phyloP scores from a whole-genome alignment of 2,888 invertebrate species.

The Penaeus monodon region DNA sequence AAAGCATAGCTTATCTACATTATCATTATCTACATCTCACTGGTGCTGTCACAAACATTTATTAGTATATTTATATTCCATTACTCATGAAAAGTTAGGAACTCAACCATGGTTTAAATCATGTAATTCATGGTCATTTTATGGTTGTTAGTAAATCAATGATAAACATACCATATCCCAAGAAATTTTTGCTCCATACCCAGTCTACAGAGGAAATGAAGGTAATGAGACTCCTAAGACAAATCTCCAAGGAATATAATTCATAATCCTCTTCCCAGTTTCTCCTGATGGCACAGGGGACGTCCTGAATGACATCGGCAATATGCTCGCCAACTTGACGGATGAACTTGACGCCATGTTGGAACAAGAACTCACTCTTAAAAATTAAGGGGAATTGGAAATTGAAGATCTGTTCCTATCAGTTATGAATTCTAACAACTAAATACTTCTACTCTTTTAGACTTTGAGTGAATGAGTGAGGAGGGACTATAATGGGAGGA shows the following conservation, averaged over 20 bases:
- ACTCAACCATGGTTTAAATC: no score
- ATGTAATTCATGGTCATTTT: no score
- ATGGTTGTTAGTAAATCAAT: no score
- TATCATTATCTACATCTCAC: no score
- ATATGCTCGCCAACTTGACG: conserved; percentile 97
- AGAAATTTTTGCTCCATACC: background rate
- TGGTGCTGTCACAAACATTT: no score
- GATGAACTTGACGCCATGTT: conserved; percentile 96
- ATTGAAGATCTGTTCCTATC: background rate
- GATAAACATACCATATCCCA: no score
- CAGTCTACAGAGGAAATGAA: background rate
- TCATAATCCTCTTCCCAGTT: conserved; percentile 18
- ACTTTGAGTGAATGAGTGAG: conserved; percentile 46
- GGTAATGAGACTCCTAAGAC: no score
- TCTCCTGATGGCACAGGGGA: conserved; percentile 75
- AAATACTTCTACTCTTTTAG: conserved; percentile 11
- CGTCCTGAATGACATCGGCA: conserved; percentile 95
- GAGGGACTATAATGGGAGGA: background rate
- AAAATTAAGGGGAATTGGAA: conserved; percentile 31
- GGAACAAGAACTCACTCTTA: conserved; percentile 62
- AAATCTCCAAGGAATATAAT: background rate
- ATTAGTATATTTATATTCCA: no score
- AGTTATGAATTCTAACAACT: background rate
- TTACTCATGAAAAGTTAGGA: no score
- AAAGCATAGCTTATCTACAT: no score